Evolutionary conservation across 2,797 vertebrate genomes (phyloP).

Genomic region (Syngnathus acus): DNA sequence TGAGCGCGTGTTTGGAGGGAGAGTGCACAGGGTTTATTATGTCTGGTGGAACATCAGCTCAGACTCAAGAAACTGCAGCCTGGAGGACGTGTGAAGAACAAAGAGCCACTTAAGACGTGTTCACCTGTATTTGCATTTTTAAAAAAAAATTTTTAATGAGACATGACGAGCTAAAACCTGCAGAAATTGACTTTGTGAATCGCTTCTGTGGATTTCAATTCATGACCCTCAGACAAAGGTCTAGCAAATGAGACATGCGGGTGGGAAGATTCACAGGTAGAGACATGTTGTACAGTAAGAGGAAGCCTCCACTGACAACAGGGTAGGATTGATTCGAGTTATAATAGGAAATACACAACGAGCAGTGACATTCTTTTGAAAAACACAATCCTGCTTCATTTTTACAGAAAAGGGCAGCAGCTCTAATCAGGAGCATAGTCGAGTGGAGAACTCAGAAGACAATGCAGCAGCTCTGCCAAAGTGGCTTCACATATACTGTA

Average conservation of each 20-base stretch:
- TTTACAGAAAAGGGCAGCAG: slow-evolving; percentile 33
- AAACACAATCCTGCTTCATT: slow-evolving; percentile 17
- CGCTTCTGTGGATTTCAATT: background rate
- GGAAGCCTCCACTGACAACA: slow-evolving; percentile 24
- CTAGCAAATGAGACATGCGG: background rate
- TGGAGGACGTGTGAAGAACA: no score
- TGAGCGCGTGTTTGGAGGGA: slow-evolving; percentile 18
- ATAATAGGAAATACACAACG: background rate
- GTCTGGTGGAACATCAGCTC: slow-evolving; percentile 50
- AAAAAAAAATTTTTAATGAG: no score
- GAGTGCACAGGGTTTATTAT: slow-evolving; percentile 29
- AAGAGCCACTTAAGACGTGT: no score
- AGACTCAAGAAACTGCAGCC: slow-evolving; percentile 44
- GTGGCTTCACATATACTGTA: slow-evolving; percentile 41
- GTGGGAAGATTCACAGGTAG: slow-evolving; percentile 31
- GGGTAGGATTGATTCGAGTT: background rate
- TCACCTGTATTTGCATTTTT: background rate
- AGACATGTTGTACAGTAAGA: slow-evolving; percentile 49
- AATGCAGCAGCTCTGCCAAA: slow-evolving; percentile 38
- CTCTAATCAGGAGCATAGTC: slow-evolving; percentile 31
- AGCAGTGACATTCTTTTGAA: slow-evolving; percentile 27
- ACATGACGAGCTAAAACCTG: background rate
- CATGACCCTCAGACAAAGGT: background rate
- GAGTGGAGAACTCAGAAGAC: slow-evolving; percentile 30
- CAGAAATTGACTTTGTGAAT: background rate